Base-by-base conservation (phyloP, 2,113 vertebrate genomes). In the Corythornis cristatus region DNA sequence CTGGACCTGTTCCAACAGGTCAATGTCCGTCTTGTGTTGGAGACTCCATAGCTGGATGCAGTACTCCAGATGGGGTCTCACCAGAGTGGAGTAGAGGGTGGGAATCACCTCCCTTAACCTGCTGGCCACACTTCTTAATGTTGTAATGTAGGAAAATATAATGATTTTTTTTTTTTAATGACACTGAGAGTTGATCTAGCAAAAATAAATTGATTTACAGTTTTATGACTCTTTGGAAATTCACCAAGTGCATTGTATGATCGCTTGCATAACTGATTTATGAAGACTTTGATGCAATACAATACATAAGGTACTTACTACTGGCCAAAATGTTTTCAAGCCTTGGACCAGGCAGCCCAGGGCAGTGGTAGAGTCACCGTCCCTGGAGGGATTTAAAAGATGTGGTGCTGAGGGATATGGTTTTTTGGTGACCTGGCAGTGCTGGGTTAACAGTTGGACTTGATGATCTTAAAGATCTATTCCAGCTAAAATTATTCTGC, bases 261-360 rank as follows among this genome's bases (percentile, higher is more conserved):
- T 86, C 48, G 19, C 16, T 89, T 91, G 28, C 80, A 65, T 46
- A 83, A 79, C 10, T 50, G 83, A 85, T 91, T 94, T 58, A 93
- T 77, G n/a, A 33, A 76, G 46, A 67, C 43, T 88, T 86, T 82
- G n/a, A 71, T 89, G 82, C 67, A 83, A 12, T 73, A 73, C 56
- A 71, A 54, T 46, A 7, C 61, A 64, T 91, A 87, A 84, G 28
- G 54, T 57, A 57, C n/a, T 21, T 35, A 19, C 42, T 71, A 71
- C 45, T 73, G 50, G 23, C 29, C 9, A 56, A 56, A 56, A 18
- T 29, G 17, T 56, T 56, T 29, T 19, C 29, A 56, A n/a, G 54
- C 29, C 54, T 31, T 56, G 54, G 29, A 31, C 19, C 29, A 56
- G 54, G 29, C 54, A 19, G 54, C 29, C 29, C 31, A 56, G 54